Percentiles rank a stretch among this genome's conserved stretches.
These are phyloP conservation scores for Metaphire vulgaris DNA, from an alignment of 1,140 invertebrate species.

Conservation along the genomic window DNA sequence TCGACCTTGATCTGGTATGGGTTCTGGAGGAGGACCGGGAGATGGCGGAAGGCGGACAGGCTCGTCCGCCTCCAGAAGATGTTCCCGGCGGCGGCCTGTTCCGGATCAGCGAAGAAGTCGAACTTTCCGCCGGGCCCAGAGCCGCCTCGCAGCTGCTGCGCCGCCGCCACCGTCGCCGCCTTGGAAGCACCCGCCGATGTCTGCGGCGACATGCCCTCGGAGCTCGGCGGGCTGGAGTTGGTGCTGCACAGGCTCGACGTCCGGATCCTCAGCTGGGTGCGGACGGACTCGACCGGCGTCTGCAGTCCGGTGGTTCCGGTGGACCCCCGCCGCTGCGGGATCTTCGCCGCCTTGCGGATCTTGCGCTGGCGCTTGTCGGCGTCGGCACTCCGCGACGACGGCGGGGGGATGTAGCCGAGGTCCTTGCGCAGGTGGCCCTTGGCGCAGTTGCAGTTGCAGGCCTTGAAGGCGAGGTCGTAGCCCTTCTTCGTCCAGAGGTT, in stretches of 20 bases:
- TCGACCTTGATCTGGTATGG: slow-evolving; percentile 77
- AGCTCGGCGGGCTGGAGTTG: slow-evolving; percentile 42
- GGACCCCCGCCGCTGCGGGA: slow-evolving; percentile 36
- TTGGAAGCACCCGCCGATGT: slow-evolving; percentile 33
- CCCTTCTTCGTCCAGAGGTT: slow-evolving; percentile 97
- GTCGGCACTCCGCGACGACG: slow-evolving; percentile 38
- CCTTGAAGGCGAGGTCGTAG: slow-evolving; percentile 85
- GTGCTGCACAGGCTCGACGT: slow-evolving; percentile 40
- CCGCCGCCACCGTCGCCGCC: slow-evolving; percentile 30
- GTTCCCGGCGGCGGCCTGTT: slow-evolving; percentile 32
- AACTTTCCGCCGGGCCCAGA: slow-evolving; percentile 28
- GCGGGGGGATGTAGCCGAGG: slow-evolving; percentile 76
- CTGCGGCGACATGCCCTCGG: slow-evolving; percentile 33
- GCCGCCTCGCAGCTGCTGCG: slow-evolving; percentile 36
- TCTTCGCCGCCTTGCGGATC: slow-evolving; percentile 53
- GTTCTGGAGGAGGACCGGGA: slow-evolving; percentile 90
- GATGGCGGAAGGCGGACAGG: slow-evolving; percentile 86
- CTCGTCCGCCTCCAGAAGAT: slow-evolving; percentile 67
- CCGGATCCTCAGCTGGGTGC: slow-evolving; percentile 33
- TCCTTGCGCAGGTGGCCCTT: slow-evolving; percentile 89
- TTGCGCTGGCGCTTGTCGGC: slow-evolving; percentile 32
- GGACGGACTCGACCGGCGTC: slow-evolving; percentile 29
- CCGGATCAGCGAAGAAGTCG: slow-evolving; percentile 15
- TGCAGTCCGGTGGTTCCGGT: slow-evolving; percentile 35
- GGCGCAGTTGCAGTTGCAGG: slow-evolving; percentile 69